phyloP scores from a whole-genome alignment of 2,113 vertebrate genomes.

The Mola mola region DNA sequence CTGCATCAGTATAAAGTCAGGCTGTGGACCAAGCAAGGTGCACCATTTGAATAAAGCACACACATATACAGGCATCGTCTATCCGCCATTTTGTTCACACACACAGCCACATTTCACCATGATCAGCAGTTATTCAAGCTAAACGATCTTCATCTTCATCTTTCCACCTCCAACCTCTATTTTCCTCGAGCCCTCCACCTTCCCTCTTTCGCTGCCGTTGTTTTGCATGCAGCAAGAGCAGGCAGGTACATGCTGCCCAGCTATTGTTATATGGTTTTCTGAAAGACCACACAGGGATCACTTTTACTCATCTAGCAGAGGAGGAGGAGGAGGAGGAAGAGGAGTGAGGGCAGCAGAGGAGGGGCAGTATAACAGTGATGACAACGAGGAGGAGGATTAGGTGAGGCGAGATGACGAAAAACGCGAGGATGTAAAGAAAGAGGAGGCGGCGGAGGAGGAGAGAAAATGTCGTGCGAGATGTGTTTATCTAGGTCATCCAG shows the following conservation, averaged over 20 bases:
- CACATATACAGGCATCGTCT: too few relatives aligned
- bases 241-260: conserved; percentile 6
- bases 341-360: conserved; percentile 8
- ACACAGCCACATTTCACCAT: conserved; percentile 6
- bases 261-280: conserved; percentile 4
- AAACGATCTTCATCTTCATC: not conserved
- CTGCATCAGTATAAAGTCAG: not conserved
- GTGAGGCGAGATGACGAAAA: conserved; percentile 37
- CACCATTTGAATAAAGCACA: too few relatives aligned
- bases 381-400: conserved; percentile 18
- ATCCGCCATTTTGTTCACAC: too few relatives aligned
- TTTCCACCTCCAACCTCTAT: not conserved
- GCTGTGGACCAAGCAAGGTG: too few relatives aligned
- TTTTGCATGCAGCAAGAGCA: not conserved
- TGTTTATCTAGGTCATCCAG: conserved; percentile 70
- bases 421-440: conserved; percentile 18
- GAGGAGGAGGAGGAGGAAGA: conserved; percentile 26
- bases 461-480: conserved; percentile 9
- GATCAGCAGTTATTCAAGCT: conserved; percentile 6
- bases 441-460: conserved; percentile 16
- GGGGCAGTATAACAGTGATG: conserved; percentile 10
- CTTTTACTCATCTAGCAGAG: conserved; percentile 18
- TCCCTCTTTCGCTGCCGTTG: not conserved
- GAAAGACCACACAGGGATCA: not conserved
- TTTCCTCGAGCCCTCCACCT: not conserved